Base-by-base conservation (phyloP, 2,797 vertebrate species). In the Eurystomus glaucurus region DNA sequence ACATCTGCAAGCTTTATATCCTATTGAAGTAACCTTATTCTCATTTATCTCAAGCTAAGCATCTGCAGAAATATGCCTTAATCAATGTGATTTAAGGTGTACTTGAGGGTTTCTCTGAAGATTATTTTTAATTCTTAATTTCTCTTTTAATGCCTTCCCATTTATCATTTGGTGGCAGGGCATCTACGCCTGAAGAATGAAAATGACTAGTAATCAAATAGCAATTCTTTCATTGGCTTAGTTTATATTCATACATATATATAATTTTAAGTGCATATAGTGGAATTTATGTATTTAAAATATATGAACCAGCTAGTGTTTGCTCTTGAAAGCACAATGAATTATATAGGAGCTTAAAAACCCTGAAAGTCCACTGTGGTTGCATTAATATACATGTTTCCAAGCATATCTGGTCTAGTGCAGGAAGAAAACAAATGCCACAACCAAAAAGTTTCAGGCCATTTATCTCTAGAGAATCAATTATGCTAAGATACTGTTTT, bases 341-440 rank as follows among this genome's bases (percentile, higher is more conserved):
- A 28, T 46, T 60, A 41, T 13, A n/a, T 1, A 57, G 29, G 9
- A 83, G 4, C 18, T 84, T 48, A 46, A 74, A 85, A 83, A 17
- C 1, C 22, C 22, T 58, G 23, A 39, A 90, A 57, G 37, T 58
- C 33, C n/a, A 55, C 12, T 88, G 51, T 6, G 41, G 4, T 28
- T 52, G 0, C 55, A 69, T 55, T 55, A 84, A 70, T 51, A 12
- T 6, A 29, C 4, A n/a, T 14, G 1, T 39, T 90, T 93, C n/a
- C 37, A 62, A 85, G 9, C 11, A 22, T 0, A 0, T 60, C 15
- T 52, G 4, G 8, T 83, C 23, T 66, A 35, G 11, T 37, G 20
- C 13, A 65, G 37, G 37, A 76, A 41, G 58, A 50, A 93, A 87
- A 54, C 0, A 39, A 61, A 62, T 21, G 0, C 2, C 21, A 88